Base-by-base conservation (phyloP, 1,140 invertebrate species). In the Patella vulgata region DNA sequence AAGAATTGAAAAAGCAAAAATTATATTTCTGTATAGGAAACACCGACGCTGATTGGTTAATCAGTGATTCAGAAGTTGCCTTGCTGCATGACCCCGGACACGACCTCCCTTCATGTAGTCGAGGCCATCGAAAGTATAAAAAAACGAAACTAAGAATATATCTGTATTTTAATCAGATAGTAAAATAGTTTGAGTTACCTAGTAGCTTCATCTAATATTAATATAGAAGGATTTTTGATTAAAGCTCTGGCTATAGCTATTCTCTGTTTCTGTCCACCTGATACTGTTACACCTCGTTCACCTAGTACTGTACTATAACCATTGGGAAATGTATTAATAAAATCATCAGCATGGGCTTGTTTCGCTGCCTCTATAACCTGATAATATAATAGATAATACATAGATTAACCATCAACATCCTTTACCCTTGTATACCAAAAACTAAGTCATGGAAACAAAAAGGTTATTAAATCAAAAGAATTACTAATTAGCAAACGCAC, bases 171-270 rank as follows among this genome's bases (percentile, higher is more conserved):
- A n/a, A 25, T n/a, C 5, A 8, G 5, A 46, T 5, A 8, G 6
- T 8, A 36, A 8, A 40, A 39, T 42, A 9, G 19, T 52, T 11
- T 5, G n/a, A 25, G 19, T 33, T 77, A 93, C 91, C 92, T 95
- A 5, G 94, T 96, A 21, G 94, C 94, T 87, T 97, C 94, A 85
- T 97, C 94, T 36, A 96, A 79, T 69, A 96, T 89, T 28, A 96
- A 85, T 66, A 97, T 89, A 19, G 89, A 88, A 0, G 94, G 95
- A 77, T 94, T 90, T 85, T 96, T 96, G 1, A 96, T 79, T 19
- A 97, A 86, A 0, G 94, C 94, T 62, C 94, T 82, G 0, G 94
- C 94, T 66, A 97, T 96, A 11, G 93, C 93, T 66, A 97, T 92
- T 61, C 94, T 87, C 80, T 96, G 94, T 70, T 95, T 93, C 82